These are phyloP conservation scores for Tachyglossus aculeatus DNA, from an alignment of 2,797 vertebrate genomes.

Conservation along the genomic window DNA sequence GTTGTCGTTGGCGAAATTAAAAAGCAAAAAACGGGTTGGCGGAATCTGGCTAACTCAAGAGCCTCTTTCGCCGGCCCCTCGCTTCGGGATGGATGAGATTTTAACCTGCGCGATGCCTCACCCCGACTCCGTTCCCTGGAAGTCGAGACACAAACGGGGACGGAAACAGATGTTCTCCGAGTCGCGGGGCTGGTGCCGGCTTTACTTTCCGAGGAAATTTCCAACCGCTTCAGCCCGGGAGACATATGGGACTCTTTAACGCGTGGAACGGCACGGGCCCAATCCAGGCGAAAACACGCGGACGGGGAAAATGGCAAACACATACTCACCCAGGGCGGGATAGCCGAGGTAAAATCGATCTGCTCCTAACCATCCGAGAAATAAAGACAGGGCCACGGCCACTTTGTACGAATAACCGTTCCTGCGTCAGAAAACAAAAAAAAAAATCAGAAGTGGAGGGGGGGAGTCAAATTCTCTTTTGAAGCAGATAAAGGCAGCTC, in stretches of 20 bases:
- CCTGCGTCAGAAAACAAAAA: conserved; percentile 75
- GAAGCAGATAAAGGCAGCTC: too few relatives aligned
- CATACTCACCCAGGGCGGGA: conserved; percentile 89
- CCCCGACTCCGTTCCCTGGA: too few relatives aligned
- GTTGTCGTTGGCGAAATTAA: too few relatives aligned
- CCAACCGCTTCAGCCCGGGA: not conserved
- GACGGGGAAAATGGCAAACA: not conserved
- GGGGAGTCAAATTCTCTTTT: too few relatives aligned
- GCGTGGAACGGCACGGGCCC: not conserved
- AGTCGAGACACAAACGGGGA: too few relatives aligned
- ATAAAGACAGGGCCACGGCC: conserved; percentile 93
- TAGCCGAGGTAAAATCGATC: conserved; percentile 98
- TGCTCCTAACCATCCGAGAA: conserved; percentile 96
- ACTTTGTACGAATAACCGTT: conserved; percentile 96
- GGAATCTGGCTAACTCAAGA: too few relatives aligned
- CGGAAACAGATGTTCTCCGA: too few relatives aligned
- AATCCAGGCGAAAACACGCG: not conserved
- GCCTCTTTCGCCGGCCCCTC: too few relatives aligned
- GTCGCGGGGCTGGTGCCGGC: not conserved
- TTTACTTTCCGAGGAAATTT: not conserved
- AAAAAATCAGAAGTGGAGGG: too few relatives aligned
- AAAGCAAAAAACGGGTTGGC: too few relatives aligned
- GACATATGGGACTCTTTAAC: not conserved
- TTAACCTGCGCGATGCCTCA: too few relatives aligned
- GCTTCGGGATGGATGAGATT: too few relatives aligned